Percentiles rank a stretch among this genome's conserved stretches.
These are phyloP conservation scores for Rhombomys opimus DNA, from an alignment of 2,113 vertebrate species.

Conservation along the genomic window DNA sequence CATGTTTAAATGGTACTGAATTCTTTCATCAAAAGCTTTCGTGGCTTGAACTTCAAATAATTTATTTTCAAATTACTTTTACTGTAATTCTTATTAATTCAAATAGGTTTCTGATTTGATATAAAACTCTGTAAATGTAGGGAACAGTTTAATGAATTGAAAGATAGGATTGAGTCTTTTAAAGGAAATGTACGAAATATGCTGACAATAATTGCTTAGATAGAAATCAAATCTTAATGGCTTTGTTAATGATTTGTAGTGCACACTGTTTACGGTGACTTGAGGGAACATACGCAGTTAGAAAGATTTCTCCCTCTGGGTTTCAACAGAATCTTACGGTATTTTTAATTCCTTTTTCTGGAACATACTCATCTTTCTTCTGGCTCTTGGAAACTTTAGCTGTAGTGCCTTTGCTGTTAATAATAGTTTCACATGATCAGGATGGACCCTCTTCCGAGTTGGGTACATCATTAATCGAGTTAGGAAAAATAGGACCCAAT, in stretches of 20 bases:
- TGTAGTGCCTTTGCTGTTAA: not conserved
- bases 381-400: not conserved
- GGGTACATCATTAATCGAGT: not conserved
- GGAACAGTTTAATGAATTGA: constrained; percentile 90
- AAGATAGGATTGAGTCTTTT: constrained; percentile 89
- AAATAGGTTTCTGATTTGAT: constrained; percentile 88
- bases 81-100: constrained; percentile 91
- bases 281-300: constrained; percentile 76
- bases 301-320: constrained; percentile 77
- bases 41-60: constrained; percentile 88
- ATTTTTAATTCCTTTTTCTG: constrained; percentile 27
- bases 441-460: not conserved
- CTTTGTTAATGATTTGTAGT: constrained; percentile 89
- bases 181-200: constrained; percentile 88
- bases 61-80: constrained; percentile 91
- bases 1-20: constrained; percentile 65
- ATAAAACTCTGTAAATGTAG: constrained; percentile 87
- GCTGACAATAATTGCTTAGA: constrained; percentile 88
- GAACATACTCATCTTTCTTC: constrained; percentile 13
- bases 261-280: constrained; percentile 81
- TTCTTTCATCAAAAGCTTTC: constrained; percentile 81
- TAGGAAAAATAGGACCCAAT: not conserved
- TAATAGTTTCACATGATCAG: not conserved
- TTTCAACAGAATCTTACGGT: constrained; percentile 78
- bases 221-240: constrained; percentile 90